These are phyloP conservation scores for Tanypteryx hageni DNA, from an alignment of 2,888 invertebrate genomes.

Conservation along the genomic window DNA sequence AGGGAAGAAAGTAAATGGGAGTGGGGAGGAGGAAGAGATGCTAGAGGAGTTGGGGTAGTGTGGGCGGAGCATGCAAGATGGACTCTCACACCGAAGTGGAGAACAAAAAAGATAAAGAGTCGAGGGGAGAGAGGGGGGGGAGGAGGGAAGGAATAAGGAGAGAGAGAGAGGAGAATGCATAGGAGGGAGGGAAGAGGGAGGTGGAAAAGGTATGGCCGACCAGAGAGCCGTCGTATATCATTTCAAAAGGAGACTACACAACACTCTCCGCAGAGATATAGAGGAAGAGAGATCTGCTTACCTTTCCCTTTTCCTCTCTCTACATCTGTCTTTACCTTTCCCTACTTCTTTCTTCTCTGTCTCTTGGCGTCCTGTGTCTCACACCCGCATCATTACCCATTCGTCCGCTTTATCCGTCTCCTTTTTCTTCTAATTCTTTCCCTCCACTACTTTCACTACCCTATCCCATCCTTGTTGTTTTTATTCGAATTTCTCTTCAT, in stretches of 20 bases:
- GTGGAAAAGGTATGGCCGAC: conserved; percentile 31
- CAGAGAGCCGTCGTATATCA: conserved; percentile 2
- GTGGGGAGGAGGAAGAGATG: too few species aligned
- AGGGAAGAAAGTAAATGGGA: too few species aligned
- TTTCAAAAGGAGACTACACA: conserved; percentile 19
- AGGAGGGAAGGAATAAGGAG: neutral
- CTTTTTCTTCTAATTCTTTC: too few species aligned
- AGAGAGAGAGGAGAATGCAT: neutral
- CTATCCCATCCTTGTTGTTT: too few species aligned
- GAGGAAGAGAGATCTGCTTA: neutral
- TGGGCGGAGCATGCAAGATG: too few species aligned
- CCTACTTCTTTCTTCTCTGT: neutral
- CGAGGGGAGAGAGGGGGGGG: neutral
- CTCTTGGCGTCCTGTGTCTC: neutral
- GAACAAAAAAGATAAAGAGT: too few species aligned
- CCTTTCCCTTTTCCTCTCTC: neutral
- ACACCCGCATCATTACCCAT: too few species aligned
- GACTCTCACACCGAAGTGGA: too few species aligned
- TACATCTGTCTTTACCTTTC: neutral
- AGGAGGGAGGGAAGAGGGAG: neutral
- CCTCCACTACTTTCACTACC: too few species aligned
- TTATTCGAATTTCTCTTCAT: too few species aligned
- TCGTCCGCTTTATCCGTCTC: too few species aligned
- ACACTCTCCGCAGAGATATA: neutral
- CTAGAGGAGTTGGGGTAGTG: too few species aligned